Base-by-base conservation (phyloP, 2,888 invertebrate species). In the Punctoribates punctum region DNA sequence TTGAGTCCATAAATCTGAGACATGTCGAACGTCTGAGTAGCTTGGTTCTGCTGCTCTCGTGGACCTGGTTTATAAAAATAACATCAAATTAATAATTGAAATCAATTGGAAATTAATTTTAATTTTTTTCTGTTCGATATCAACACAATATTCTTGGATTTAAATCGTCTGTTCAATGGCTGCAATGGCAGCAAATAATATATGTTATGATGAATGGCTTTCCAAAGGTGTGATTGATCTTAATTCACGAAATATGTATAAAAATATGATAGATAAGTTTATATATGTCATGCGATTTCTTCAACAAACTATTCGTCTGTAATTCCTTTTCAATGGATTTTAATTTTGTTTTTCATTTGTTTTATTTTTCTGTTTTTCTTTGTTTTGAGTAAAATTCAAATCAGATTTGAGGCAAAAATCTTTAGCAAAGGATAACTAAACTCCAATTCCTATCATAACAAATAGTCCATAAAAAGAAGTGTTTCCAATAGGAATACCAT, bases 41-140 rank as follows among this genome's bases (percentile, higher is more conserved):
- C 75, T 60, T 75, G 75, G 54, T 75, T 75, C 60, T 73, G 75
- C 20, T 75, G 75, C 27, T 75, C 75, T 17, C 75, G 75, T 23
- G 75, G 75, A 25, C 75, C 75, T 74, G 27, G 25, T 25, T 74
- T 60, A 11, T 20, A 60, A 60, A 60, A 25, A 60, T 25, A 60
- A 60, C 3, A 65, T 3, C 23, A 17, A 38, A 51, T 23, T n/a
- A n/a, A 8, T 15, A 29, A 70, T 73, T 73, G 46, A 27, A 27
- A 46, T n/a, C n/a, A 70, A 23, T 13, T 29, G n/a, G 42, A 29
- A 46, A 25, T 48, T 48, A 67, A 51, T 67, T 54, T 6, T 17
- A 25, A 38, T 25, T 4, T 34, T 29, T 23, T 51, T 20, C n/a
- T 4, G 20, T n/a, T n/a, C n/a, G n/a, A n/a, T 34, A 34, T 34